Conservation (phyloP, 2,797 vertebrate species). For the Anguilla marmorata region DNA sequence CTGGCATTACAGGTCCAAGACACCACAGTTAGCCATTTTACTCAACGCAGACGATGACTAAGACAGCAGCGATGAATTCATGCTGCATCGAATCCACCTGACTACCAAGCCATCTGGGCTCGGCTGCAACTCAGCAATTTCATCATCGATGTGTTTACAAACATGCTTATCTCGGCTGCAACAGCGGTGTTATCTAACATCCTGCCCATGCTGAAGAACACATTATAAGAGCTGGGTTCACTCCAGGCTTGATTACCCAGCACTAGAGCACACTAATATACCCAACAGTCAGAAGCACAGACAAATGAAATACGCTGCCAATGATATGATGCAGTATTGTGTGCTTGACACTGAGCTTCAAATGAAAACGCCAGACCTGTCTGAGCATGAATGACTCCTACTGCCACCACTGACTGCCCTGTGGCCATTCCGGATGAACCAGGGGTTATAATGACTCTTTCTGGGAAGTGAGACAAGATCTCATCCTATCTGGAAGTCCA, state of each 20-base stretch:
- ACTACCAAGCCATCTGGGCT: background rate
- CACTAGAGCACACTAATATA: slow-evolving; percentile 1
- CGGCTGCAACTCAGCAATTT: background rate
- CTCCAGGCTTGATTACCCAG: background rate
- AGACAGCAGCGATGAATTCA: background rate
- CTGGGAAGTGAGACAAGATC: slow-evolving; percentile 66
- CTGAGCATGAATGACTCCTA: slow-evolving; percentile 39
- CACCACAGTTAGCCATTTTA: background rate
- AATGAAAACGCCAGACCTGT: slow-evolving; percentile 54
- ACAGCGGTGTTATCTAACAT: background rate
- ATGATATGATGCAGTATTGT: slow-evolving; percentile 48
- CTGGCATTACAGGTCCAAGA: background rate
- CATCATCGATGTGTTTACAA: background rate
- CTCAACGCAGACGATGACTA: background rate
- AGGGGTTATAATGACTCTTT: slow-evolving; percentile 52
- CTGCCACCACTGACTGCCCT: slow-evolving; percentile 36
- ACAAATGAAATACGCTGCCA: slow-evolving; percentile 22
- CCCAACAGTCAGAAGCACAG: slow-evolving; percentile 23
- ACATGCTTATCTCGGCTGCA: background rate
- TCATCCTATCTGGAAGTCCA: slow-evolving; percentile 41
- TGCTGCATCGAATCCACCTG: background rate
- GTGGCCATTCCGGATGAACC: slow-evolving; percentile 59
- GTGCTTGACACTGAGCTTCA: slow-evolving; percentile 54
- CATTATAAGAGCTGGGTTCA: slow-evolving; percentile 5
- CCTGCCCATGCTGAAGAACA: background rate